These are phyloP conservation scores for Cynoglossus semilaevis DNA, from an alignment of 2,113 vertebrate genomes.

Conservation along the genomic window DNA sequence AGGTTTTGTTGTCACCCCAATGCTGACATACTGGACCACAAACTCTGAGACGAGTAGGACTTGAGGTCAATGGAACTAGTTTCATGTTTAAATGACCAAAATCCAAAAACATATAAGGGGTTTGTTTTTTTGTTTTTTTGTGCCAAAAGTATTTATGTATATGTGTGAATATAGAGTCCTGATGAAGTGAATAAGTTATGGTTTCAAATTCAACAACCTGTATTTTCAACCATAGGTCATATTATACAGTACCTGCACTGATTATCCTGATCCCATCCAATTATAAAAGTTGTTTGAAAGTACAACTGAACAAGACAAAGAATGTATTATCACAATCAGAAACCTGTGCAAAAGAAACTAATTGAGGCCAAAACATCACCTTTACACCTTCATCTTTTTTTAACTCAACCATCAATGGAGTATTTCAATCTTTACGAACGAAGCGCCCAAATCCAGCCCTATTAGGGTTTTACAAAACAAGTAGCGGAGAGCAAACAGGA, in stretches of 20 bases:
- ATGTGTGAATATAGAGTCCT: too few relatives aligned
- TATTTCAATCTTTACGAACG: constrained; percentile 76
- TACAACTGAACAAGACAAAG: too few relatives aligned
- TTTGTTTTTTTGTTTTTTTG: too few relatives aligned
- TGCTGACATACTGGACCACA: constrained; percentile 28
- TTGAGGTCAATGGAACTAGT: constrained; percentile 9
- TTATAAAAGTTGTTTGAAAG: too few relatives aligned
- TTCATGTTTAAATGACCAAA: too few relatives aligned
- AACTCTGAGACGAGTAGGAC: constrained; percentile 19
- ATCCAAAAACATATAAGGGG: too few relatives aligned
- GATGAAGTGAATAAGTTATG: too few relatives aligned
- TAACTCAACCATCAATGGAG: constrained; percentile 66
- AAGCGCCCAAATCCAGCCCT: constrained; percentile 72
- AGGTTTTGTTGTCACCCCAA: constrained; percentile 38
- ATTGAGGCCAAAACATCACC: constrained; percentile 48
- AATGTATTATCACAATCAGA: background rate
- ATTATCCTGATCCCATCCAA: too few relatives aligned
- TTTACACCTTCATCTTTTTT: constrained; percentile 58
- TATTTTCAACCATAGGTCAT: too few relatives aligned
- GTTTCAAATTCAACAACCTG: too few relatives aligned
- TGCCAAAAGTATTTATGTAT: too few relatives aligned
- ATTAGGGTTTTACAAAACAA: constrained; percentile 80
- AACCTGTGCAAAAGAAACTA: constrained; percentile 32
- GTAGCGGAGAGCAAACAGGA: constrained; percentile 78
- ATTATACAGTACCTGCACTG: too few relatives aligned